Conservation (phyloP, 2,113 vertebrate genomes). For the Mesembrinibis cayennensis region DNA sequence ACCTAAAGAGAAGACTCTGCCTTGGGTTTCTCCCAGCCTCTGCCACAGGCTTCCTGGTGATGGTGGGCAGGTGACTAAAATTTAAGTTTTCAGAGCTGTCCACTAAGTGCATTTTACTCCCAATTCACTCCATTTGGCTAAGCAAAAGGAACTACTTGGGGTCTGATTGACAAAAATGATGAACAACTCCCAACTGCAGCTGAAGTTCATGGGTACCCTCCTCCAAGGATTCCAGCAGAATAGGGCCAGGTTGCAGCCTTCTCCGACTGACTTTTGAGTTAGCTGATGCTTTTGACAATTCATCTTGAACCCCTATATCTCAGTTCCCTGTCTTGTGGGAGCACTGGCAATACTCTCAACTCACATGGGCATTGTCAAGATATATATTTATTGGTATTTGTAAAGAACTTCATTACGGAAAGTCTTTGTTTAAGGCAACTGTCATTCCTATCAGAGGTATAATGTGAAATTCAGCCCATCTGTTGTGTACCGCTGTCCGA, state of each 20-base stretch:
- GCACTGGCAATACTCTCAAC: neutral
- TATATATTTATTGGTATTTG: neutral
- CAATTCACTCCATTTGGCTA: neutral
- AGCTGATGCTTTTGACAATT: neutral
- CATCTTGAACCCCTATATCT: neutral
- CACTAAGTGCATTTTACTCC: neutral
- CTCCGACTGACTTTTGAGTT: neutral
- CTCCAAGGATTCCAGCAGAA: neutral
- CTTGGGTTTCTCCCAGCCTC: neutral
- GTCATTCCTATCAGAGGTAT: conserved; percentile 6
- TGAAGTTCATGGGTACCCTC: neutral
- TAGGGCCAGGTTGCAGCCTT: neutral
- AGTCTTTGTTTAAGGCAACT: neutral
- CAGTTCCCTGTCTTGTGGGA: neutral
- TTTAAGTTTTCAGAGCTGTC: neutral
- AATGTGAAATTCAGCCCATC: conserved; percentile 17
- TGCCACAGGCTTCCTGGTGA: neutral
- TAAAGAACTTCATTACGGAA: neutral
- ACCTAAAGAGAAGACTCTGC: neutral
- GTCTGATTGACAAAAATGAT: neutral
- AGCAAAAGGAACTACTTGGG: neutral
- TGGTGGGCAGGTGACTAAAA: neutral
- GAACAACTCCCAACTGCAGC: neutral
- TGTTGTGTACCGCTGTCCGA: neutral
- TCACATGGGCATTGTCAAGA: neutral